Base-by-base conservation (phyloP, 1,140 invertebrate species). In the Drosophila bocki region DNA sequence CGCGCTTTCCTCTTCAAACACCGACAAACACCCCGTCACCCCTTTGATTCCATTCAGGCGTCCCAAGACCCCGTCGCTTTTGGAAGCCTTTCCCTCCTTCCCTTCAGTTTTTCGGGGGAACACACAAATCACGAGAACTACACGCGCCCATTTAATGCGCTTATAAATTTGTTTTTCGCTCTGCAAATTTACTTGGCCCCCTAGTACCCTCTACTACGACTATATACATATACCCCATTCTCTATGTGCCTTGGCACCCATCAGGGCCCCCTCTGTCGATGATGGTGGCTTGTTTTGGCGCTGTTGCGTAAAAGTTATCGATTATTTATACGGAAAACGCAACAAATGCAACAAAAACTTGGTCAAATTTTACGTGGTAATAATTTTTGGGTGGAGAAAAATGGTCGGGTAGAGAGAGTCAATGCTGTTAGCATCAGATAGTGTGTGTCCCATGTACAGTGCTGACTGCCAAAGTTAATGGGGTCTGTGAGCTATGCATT, bases 81-180 rank as follows among this genome's bases (percentile, higher is more conserved):
- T 19, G 35, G 42, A 19, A n/a, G 19, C 47, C n/a, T 41, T 29
- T 32, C 42, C 51, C 29, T 37, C 11, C 0, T 1, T 3, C 45
- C 47, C 4, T 33, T 4, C 42, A 3, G 3, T 11, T 54, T 56
- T 56, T 56, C 8, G 19, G 60, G 47, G 54, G 53, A 62, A 22
- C 71, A 51, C 71, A 88, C 80, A 88, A 88, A 90, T 90, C 81
- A 81, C 68, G 65, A 78, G 68, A 90, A 75, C 85, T 88, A 88
- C 81, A 84, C 81, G 69, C 79, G 78, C 77, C 64, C 61, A 64
- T 78, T 82, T 88, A 88, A 88, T 88, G 84, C 84, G 85, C 84
- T 88, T 88, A 88, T 88, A 88, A 88, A 88, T 88, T 88, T 88
- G 79, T 88, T 88, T 82, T 84, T 74, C 54, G 67, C 70, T 60